Evolutionary conservation across 2,113 vertebrate species (phyloP), one percentile per base, ranked within the genome.

Genomic region (Alligator mississippiensis): DNA sequence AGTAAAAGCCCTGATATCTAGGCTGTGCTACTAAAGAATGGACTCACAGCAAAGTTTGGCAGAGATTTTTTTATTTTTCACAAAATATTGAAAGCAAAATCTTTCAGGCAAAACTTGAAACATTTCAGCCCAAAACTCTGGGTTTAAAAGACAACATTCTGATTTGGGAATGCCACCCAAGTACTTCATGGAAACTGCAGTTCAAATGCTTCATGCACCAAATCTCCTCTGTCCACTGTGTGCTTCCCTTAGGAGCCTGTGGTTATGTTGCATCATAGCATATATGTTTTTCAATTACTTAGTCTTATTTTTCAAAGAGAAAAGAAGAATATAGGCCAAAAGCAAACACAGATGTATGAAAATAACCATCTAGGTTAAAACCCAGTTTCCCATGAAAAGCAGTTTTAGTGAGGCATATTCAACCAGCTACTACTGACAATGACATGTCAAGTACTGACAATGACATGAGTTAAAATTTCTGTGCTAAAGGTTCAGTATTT

Each of bases 181-280:
- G 61, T 8, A 77, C 75, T 74, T 70, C 54, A 8, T 0, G 0
- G 19, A 30, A 88, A 22, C 25, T 91, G 15, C 38, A 88, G 11
- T 22, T n/a, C 47, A 70, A 24, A 76, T 72, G 34, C 4, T 30
- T 74, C 34, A 13, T 72, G 68, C 12, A 10, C 19, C 34, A n/a
- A 38, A 34, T 72, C 68, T 72, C 5, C 68, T 72, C 19, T 66
- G 25, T 10, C 3, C 9, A 25, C 25, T 75, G 2, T n/a, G 21
- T 78, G 12, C 78, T 83, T 60, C 77, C 27, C 68, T 90, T 63
- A 76, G 95, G 94, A 93, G 90, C 68, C 25, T 78, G 85, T 87
- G 47, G 94, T 58, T 66, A 64, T n/a, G 1, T 57, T 89, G 38
- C 58, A 55, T 9, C 14, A 77, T 30, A 70, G 1, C 2, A 6